Evolutionary conservation across 30 jellyfish, hydroid and myxozoan species (phyloP), one percentile per base, ranked within the genome.

Genomic region (Catostylus mosaicus): DNA sequence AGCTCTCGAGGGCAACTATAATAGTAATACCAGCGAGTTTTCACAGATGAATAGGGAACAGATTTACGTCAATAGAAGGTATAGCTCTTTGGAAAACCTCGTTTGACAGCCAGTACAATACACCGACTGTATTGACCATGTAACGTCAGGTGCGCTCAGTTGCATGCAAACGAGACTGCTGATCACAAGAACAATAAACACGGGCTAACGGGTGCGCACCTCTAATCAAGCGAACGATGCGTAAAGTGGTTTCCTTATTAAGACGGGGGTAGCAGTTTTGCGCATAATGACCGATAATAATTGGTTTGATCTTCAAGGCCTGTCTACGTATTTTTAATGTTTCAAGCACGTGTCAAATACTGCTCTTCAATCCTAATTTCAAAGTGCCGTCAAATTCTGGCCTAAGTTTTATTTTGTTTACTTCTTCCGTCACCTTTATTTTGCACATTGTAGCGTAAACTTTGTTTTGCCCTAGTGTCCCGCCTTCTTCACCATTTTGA

Each of bases 171-270:
- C 88, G 88, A 76, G 88, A 68, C 88, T 76, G 61, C 26, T 20
- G 75, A 76, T 76, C 92, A 38, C 74, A 22, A 27, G 68, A 67
- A 54, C 92, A 56, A 69, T 67, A 30, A 69, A 43, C 92, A 51
- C 37, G 72, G 80, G 92, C 85, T 82, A 82, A 82, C 92, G 86
- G 92, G 92, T 82, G 92, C 80, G 69, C 52, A 51, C 48, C 78
- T 61, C n/a, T 30, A 37, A 30, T 33, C 85, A 23, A 69, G 37
- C 85, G 83, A 82, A 68, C 83, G 92, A 82, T 82, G 92, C 92
- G 75, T 82, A 82, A 82, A 82, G 92, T 82, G 71, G 86, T 63
- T 50, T 47, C 16, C 20, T 30, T 24, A 1, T 31, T 30, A 43
- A 63, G 73, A 63, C 89, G 89, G 89, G 89, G 89, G 89, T 32